phyloP scores from a whole-genome alignment of 1,140 invertebrate genomes.

The Panagrolaimus sp. region DNA sequence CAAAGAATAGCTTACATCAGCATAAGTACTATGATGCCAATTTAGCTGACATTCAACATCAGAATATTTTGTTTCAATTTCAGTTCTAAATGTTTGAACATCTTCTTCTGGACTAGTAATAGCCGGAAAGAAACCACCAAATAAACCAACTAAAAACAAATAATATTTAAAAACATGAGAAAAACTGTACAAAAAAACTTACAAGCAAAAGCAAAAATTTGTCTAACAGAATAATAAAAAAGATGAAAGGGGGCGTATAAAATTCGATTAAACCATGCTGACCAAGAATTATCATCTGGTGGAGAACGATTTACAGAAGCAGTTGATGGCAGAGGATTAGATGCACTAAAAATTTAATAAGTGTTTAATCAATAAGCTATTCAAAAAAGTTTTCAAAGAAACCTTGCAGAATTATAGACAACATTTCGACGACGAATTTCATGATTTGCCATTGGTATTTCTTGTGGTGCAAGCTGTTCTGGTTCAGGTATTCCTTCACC shows the following conservation, averaged over 20 bases:
- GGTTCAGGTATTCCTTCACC: constrained; percentile 1
- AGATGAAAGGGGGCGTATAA: not conserved
- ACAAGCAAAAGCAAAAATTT: constrained; percentile 11
- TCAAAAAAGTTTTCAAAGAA: too few species aligned
- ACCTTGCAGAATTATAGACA: not conserved
- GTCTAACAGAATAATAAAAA: constrained; percentile 5
- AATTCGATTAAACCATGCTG: not conserved
- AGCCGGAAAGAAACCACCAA: not conserved
- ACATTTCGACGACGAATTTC: not conserved
- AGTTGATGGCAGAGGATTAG: not conserved
- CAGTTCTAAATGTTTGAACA: not conserved
- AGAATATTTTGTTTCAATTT: constrained; percentile 6
- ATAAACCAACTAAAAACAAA: not conserved
- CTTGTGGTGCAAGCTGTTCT: not conserved
- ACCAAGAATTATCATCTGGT: not conserved
- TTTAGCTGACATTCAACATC: not conserved
- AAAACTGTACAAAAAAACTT: not conserved
- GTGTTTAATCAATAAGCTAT: not conserved
- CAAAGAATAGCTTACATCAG: not conserved
- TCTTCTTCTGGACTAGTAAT: constrained; percentile 5
- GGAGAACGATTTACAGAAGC: not conserved
- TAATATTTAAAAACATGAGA: not conserved
- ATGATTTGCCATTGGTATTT: not conserved
- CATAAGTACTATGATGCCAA: not conserved
- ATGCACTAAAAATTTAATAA: not conserved